phyloP scores from a whole-genome alignment of 1,140 invertebrate species.

The Ostrea edulis region DNA sequence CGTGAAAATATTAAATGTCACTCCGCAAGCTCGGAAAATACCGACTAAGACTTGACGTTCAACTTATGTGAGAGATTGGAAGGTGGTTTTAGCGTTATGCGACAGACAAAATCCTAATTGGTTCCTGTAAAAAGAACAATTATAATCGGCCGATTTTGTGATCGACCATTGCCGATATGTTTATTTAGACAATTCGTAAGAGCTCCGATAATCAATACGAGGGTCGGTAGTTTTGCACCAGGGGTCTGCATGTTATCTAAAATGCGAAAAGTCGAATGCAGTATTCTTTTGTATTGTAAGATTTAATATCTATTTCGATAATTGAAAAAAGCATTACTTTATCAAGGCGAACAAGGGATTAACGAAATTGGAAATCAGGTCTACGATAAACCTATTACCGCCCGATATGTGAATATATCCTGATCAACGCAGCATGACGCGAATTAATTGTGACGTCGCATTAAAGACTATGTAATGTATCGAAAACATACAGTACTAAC shows the following conservation, averaged over 20 bases:
- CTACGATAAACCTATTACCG: no score
- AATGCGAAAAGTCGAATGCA: no score
- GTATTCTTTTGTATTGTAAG: no score
- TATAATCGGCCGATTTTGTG: slow-evolving; percentile 10
- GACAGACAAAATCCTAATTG: slow-evolving; percentile 20
- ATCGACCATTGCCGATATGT: slow-evolving; percentile 11
- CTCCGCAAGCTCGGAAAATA: neutral
- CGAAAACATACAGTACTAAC: no score
- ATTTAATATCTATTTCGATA: no score
- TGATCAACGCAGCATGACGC: no score
- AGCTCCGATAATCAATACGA: neutral
- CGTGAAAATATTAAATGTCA: neutral
- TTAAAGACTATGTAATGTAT: no score
- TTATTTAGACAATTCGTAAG: slow-evolving; percentile 5
- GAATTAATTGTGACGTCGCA: no score
- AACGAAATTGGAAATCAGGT: no score
- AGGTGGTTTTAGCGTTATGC: neutral
- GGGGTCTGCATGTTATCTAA: neutral
- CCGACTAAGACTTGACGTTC: neutral
- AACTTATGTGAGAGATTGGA: neutral
- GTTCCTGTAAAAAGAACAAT: slow-evolving; percentile 31
- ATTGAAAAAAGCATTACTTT: no score
- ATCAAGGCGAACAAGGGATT: no score
- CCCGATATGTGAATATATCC: no score
- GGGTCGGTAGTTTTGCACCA: neutral